Base-by-base conservation (phyloP, 2,113 vertebrate species). In the Leiothrix lutea region DNA sequence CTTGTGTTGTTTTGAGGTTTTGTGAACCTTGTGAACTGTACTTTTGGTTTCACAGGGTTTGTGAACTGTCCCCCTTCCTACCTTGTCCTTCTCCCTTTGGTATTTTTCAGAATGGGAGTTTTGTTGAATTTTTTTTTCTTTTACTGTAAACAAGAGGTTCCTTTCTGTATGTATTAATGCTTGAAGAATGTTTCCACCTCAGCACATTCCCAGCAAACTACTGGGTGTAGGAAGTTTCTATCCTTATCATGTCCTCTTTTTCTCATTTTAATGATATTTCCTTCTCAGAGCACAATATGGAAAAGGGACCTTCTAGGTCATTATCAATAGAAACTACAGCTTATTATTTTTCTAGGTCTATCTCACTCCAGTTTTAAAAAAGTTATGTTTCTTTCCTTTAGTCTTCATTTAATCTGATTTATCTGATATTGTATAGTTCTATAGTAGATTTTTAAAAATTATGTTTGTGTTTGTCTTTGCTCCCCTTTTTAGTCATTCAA, bases 21-120 rank as follows among this genome's bases (percentile, higher is more conserved):
- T 94, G 23, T 97, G 95, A 97, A 96, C 94, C 78, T 90, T 94
- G 40, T 94, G 91, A 96, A 94, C 95, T 90, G 14, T 57, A 23
- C 23, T 92, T 90, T 95, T 90, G 78, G 71, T 95, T 95, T 96
- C 85, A 74, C 12, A 57, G 65, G 29, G n/a, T 86, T 94, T 91
- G 61, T 84, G 94, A 95, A 78, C 42, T 77, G 35, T 64, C 58
- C n/a, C 28, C 11, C 62, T 47, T 89, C 85, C 69, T 47, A 83
- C 40, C 44, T 86, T 54, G 40, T 57, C 28, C 20, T 74, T 70
- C 8, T 61, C 38, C 35, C 3, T 17, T 23, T 58, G 21, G 20
- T 69, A 35, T 92, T 91, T 92, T 93, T 86, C 58, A 79, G 48
- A 44, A 61, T 62, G 33, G 16, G 8, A 2, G 3, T 18, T 82